A percentile compares a stretch with the other conserved stretches of the same genome.
Evolutionary conservation across 2,888 invertebrate genomes (phyloP).

Genomic region (Peribatodes rhomboidaria): DNA sequence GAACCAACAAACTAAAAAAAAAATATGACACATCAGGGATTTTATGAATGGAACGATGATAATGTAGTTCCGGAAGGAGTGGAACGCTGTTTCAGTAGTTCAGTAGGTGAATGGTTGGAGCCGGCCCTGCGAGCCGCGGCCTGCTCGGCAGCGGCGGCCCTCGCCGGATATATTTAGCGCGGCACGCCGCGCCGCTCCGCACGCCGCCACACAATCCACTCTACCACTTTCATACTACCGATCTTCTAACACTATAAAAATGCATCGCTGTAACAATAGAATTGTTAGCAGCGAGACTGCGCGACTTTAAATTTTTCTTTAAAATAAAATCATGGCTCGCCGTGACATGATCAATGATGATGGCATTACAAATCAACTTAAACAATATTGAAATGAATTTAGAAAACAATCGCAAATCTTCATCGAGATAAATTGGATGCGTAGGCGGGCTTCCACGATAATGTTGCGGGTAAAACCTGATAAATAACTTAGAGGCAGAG

Average conservation of each 20-base stretch:
- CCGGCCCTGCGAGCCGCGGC: slow-evolving; percentile 65
- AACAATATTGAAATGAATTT: slow-evolving; percentile 1
- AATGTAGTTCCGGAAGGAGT: slow-evolving; percentile 41
- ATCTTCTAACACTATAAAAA: slow-evolving; percentile 52
- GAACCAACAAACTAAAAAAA: neutral
- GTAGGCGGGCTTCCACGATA: neutral
- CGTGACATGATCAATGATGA: neutral
- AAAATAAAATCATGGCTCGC: slow-evolving; percentile 1
- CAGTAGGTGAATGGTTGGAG: slow-evolving; percentile 70
- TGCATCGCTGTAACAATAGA: slow-evolving; percentile 28
- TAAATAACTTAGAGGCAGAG: neutral
- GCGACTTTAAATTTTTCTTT: neutral
- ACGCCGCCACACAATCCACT: slow-evolving; percentile 76
- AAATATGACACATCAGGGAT: slow-evolving; percentile 34
- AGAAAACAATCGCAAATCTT: neutral
- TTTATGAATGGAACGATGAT: slow-evolving; percentile 43
- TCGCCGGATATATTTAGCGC: slow-evolving; percentile 82
- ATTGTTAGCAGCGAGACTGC: neutral
- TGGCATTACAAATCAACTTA: neutral
- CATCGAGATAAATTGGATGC: neutral
- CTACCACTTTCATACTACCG: slow-evolving; percentile 67
- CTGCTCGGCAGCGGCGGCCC: slow-evolving; percentile 66
- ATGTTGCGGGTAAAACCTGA: neutral
- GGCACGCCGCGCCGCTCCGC: slow-evolving; percentile 71
- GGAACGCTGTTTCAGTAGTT: slow-evolving; percentile 52